phyloP scores from a whole-genome alignment of 64 coral and sea anemone species.

The Stichodactyla helianthus region DNA sequence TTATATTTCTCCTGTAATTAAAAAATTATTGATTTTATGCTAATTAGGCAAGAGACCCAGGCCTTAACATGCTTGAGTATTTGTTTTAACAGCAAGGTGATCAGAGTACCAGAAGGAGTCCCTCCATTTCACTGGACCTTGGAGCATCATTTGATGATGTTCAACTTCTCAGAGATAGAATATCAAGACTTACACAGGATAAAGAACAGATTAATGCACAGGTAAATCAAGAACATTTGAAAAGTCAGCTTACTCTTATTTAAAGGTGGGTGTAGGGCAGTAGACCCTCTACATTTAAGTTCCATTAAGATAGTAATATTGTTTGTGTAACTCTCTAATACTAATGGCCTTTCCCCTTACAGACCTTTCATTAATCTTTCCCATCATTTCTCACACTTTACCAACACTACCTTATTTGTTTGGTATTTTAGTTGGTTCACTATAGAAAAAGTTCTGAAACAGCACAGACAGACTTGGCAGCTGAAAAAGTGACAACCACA shows the following conservation, averaged over 20 bases:
- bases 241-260: too few species aligned
- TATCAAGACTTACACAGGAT: conserved; percentile 84
- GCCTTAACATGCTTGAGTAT: too few species aligned
- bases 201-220: conserved; percentile 80
- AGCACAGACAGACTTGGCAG: conserved; percentile 88
- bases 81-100: conserved; percentile 48
- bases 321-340: too few species aligned
- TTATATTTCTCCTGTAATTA: too few species aligned
- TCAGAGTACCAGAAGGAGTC: conserved; percentile 54
- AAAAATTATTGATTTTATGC: too few species aligned
- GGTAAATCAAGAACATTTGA: conserved; percentile 11
- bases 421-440: conserved; percentile 60
- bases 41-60: too few species aligned
- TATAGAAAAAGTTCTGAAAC: conserved; percentile 82
- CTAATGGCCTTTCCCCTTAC: too few species aligned
- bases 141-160: conserved; percentile 84
- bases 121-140: conserved; percentile 83
- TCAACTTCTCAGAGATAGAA: conserved; percentile 82
- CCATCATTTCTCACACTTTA: neutral
- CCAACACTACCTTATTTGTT: neutral
- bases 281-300: too few species aligned
- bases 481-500: conserved; percentile 78
- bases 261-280: too few species aligned
- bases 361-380: too few species aligned
- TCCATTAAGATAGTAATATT: too few species aligned